Base-by-base conservation (phyloP, 2,888 invertebrate species). In the Apoderus coryli region DNA sequence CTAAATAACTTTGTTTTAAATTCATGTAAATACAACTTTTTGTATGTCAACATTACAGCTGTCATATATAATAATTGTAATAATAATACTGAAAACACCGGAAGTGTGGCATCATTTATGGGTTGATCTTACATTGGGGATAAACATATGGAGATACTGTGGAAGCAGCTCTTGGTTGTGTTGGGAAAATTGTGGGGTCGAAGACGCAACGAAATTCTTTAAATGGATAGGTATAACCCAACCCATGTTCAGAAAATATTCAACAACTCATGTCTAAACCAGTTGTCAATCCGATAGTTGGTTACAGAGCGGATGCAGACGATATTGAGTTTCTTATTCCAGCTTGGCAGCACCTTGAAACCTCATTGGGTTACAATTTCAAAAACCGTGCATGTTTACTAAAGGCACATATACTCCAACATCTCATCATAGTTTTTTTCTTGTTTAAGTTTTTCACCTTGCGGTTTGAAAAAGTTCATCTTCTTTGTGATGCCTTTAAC, bases 101-200 rank as follows among this genome's bases (percentile, higher is more conserved):
- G 36, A 15, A 29, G 34, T 10, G 53, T 59, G 51, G 61, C 57
- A 44, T 56, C 49, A 29, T 66, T 54, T 52, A 51, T 67, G 12
- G 57, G 58, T 7, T 43, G 56, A 15, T 66, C 67, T 39, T 54
- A 54, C 9, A 52, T 75, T 9, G 43, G 61, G 0, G 71, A 76
- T 49, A 76, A 86, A 67, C 57, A 65, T 28, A 57, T 82, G 3
- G 80, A 0, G 92, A 93, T 57, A 68, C 72, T 37, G 76, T 88
- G 2, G 92, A 93, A 58, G 80, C 90, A 0, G 54, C 93, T 3
- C 72, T 90, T 29, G 88, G 88, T 1, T 72, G 69, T 81, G 81
- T 52, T 65, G 86, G 1, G 54, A 60, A 35, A 56, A 57, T 16
- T 58, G 59, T 39, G 67, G 67, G 2, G 46, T 65, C 31, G 26